phyloP scores from a whole-genome alignment of 2,888 invertebrate genomes.

The Phragmatobia fuliginosa region DNA sequence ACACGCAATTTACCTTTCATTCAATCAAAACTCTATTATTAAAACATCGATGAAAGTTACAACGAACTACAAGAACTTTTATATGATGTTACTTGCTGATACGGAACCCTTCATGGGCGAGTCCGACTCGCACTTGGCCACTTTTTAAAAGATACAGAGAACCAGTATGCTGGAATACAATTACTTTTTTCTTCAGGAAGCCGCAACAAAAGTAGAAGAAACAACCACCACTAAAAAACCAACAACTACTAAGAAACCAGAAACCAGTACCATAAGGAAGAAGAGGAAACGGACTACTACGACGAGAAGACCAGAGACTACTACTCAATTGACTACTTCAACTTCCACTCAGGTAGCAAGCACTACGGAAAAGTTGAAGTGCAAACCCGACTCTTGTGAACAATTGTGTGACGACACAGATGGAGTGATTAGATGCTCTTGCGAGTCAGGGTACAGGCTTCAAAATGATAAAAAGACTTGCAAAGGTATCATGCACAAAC shows the following conservation, averaged over 20 bases:
- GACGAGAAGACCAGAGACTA: constrained; percentile 51
- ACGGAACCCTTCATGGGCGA: no score
- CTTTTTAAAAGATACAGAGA: not conserved
- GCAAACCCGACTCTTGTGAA: constrained; percentile 70
- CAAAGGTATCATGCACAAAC: constrained; percentile 62
- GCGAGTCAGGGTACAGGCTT: constrained; percentile 71
- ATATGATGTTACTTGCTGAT: no score
- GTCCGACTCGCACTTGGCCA: no score
- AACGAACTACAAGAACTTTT: no score
- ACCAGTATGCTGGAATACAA: not conserved
- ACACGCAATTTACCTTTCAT: no score
- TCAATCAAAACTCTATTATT: no score
- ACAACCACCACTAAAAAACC: constrained; percentile 53
- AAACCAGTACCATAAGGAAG: constrained; percentile 20
- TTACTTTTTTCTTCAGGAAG: constrained; percentile 58
- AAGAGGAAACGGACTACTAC: constrained; percentile 26
- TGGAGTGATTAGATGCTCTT: constrained; percentile 68
- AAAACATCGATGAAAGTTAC: no score
- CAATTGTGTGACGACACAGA: constrained; percentile 72
- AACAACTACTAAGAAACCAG: constrained; percentile 49
- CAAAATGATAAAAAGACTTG: constrained; percentile 74
- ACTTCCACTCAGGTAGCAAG: constrained; percentile 49
- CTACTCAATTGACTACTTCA: constrained; percentile 28
- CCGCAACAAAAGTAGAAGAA: constrained; percentile 63
- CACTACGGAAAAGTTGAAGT: constrained; percentile 53